A percentile compares a stretch with the other conserved stretches of the same genome.
These are phyloP conservation scores for Drosophila bocqueti DNA, from an alignment of 1,140 invertebrate genomes.

Conservation along the genomic window DNA sequence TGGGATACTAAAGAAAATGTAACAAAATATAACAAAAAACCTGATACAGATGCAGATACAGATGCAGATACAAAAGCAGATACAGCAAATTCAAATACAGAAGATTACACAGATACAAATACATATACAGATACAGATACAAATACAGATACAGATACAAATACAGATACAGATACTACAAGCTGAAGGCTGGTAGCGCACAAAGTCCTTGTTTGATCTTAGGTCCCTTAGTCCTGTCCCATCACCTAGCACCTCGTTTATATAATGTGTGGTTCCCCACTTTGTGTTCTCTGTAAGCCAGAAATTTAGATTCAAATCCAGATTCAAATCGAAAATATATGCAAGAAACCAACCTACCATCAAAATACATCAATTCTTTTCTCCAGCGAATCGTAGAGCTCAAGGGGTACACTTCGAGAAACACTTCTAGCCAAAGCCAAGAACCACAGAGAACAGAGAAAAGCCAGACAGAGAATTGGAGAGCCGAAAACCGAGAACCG, in stretches of 20 bases:
- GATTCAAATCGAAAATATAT: background rate
- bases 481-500: background rate
- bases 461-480: slow-evolving; percentile 30
- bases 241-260: slow-evolving; percentile 13
- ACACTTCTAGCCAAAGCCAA: slow-evolving; percentile 43
- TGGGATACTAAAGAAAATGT: slow-evolving; percentile 16
- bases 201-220: slow-evolving; percentile 29
- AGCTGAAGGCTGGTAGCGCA: slow-evolving; percentile 20
- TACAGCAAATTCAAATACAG: background rate
- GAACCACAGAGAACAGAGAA: slow-evolving; percentile 19
- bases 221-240: slow-evolving; percentile 17
- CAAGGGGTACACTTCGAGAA: slow-evolving; percentile 48
- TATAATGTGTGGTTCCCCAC: slow-evolving; percentile 8
- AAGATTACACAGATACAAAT: background rate
- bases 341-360: slow-evolving; percentile 12
- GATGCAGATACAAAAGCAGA: background rate
- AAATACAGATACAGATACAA: background rate
- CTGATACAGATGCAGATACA: background rate
- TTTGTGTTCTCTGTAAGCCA: slow-evolving; percentile 14
- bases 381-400: slow-evolving; percentile 64
- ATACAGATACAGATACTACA: slow-evolving; percentile 4
- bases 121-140: background rate
- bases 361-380: slow-evolving; percentile 42
- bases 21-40: background rate
- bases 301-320: slow-evolving; percentile 1